Percentiles rank a stretch among this genome's conserved stretches.
Evolutionary conservation across 2,888 invertebrate genomes (phyloP).

Genomic region (Heliconius hortense): DNA sequence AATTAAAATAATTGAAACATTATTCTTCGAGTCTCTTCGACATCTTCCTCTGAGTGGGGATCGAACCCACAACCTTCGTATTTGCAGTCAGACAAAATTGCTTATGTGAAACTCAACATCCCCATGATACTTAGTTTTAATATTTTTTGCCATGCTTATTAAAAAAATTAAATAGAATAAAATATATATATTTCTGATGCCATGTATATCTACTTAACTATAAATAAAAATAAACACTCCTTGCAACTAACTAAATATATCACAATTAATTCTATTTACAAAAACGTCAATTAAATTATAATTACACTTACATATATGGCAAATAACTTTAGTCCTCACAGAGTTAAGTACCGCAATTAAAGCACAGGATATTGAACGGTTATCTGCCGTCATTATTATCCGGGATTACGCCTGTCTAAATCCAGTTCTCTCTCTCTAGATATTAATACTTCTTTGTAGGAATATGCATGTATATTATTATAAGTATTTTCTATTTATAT

Average conservation of each 20-base stretch:
- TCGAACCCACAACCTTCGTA: not conserved
- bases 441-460: slow-evolving; percentile 41
- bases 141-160: not conserved
- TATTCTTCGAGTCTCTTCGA: too few relatives aligned
- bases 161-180: too few relatives aligned
- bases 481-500: slow-evolving; percentile 24
- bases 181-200: not conserved
- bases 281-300: slow-evolving; percentile 27
- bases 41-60: too few relatives aligned
- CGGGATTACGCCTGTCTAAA: slow-evolving; percentile 51
- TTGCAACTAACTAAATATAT: not conserved
- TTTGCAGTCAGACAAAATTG: not conserved
- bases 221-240: not conserved
- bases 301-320: slow-evolving; percentile 26
- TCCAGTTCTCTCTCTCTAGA: slow-evolving; percentile 42
- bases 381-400: slow-evolving; percentile 58
- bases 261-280: slow-evolving; percentile 1
- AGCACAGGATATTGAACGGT: slow-evolving; percentile 52
- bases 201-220: not conserved
- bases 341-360: slow-evolving; percentile 51
- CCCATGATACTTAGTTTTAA: not conserved
- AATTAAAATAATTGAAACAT: too few relatives aligned
- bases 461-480: not conserved
- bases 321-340: slow-evolving; percentile 38
- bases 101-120: not conserved